Percentiles rank a stretch among this genome's conserved stretches.
Evolutionary conservation across 2,797 vertebrate genomes (phyloP).

Genomic region (Micrastur ruficollis): DNA sequence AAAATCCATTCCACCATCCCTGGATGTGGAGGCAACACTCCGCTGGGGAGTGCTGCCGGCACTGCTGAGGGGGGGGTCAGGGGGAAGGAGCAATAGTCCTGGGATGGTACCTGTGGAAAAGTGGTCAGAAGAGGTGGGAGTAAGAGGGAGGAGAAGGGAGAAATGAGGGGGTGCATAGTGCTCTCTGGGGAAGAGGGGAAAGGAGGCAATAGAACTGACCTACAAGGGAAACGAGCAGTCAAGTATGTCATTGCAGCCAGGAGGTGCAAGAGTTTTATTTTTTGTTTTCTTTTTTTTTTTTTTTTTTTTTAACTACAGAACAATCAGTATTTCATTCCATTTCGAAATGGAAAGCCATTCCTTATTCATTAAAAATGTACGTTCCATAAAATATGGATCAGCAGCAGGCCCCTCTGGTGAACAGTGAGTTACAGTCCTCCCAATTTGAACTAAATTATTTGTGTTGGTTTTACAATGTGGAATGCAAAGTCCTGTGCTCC

Average conservation of each 20-base stretch:
- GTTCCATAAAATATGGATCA: conserved; percentile 75
- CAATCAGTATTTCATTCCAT: conserved; percentile 56
- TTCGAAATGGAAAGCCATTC: conserved; percentile 52
- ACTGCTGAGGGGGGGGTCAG: neutral
- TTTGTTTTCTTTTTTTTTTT: no score
- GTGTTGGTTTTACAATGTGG: conserved; percentile 66
- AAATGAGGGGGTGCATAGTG: neutral
- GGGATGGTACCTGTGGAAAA: neutral
- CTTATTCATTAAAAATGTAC: conserved; percentile 73
- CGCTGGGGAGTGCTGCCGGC: neutral
- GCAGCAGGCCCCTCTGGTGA: conserved; percentile 56
- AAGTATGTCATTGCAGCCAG: neutral
- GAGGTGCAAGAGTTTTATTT: neutral
- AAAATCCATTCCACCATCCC: neutral
- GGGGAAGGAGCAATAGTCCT: neutral
- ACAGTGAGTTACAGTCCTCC: conserved; percentile 62
- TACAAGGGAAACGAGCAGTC: neutral
- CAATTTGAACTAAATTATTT: conserved; percentile 69
- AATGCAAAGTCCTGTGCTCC: conserved; percentile 47
- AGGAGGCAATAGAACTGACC: neutral
- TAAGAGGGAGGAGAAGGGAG: neutral
- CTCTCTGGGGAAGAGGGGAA: neutral
- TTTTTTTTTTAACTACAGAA: conserved; percentile 27
- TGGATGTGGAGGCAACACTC: neutral
- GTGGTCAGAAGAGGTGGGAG: fast-evolving